These are phyloP conservation scores for Ictidomys tridecemlineatus DNA, from an alignment of 2,113 vertebrate genomes.

Conservation along the genomic window DNA sequence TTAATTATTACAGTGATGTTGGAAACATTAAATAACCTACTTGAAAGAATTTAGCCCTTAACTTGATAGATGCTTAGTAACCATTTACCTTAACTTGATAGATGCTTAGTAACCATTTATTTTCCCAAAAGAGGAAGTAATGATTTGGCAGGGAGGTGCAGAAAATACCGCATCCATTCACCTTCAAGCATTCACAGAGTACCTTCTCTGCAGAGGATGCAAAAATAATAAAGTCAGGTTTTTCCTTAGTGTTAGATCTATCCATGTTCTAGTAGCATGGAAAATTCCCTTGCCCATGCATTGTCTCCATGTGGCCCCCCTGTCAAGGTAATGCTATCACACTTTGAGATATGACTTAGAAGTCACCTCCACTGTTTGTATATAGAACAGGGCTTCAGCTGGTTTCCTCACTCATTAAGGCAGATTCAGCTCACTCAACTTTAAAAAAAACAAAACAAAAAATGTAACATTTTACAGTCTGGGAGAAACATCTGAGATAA, in stretches of 20 bases:
- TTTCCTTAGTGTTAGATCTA: background rate
- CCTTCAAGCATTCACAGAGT: background rate
- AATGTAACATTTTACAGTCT: background rate
- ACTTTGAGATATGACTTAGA: background rate
- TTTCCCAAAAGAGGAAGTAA: background rate
- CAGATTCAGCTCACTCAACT: background rate
- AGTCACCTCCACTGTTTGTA: background rate
- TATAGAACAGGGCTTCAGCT: background rate
- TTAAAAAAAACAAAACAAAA: background rate
- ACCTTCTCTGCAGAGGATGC: background rate
- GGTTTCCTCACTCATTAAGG: background rate
- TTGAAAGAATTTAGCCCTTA: background rate
- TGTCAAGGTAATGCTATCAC: background rate
- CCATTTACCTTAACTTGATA: background rate
- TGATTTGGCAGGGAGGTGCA: background rate
- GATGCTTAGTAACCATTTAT: background rate
- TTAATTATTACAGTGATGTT: background rate
- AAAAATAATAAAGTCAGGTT: background rate
- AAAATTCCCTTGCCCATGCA: background rate
- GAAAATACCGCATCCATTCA: background rate
- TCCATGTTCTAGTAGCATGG: background rate
- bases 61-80: background rate
- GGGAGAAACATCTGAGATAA: conserved; percentile 37
- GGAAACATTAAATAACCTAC: background rate
- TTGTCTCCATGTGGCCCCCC: background rate